Conservation (phyloP, 2,888 invertebrate genomes). For the Leucophora obtusa region DNA sequence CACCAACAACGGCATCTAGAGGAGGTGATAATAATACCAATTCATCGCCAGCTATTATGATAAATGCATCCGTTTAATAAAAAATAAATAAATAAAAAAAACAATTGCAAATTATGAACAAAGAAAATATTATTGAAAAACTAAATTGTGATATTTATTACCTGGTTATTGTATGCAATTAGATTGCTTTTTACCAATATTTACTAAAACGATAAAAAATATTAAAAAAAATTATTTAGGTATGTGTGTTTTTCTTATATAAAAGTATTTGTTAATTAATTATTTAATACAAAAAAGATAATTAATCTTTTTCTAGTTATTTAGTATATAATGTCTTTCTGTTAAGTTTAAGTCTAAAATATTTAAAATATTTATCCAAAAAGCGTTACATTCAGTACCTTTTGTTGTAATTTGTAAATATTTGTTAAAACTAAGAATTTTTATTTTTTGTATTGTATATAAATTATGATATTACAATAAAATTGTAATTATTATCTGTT, state of each 20-base stretch:
- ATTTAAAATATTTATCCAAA: slow-evolving; percentile 10
- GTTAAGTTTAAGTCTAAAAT: slow-evolving; percentile 1
- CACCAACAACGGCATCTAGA: slow-evolving; percentile 10
- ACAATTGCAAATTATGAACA: slow-evolving; percentile 18
- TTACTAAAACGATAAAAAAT: slow-evolving; percentile 1
- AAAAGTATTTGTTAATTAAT: slow-evolving; percentile 47
- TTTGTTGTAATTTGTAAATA: slow-evolving; percentile 35
- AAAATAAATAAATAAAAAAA: too few relatives aligned
- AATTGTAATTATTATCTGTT: slow-evolving; percentile 29
- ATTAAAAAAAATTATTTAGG: neutral
- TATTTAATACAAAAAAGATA: neutral
- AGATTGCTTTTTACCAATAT: slow-evolving; percentile 51
- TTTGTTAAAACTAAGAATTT: neutral
- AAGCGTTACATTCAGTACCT: slow-evolving; percentile 58
- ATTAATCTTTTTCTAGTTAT: slow-evolving; percentile 25
- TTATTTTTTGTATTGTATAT: neutral
- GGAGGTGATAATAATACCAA: neutral
- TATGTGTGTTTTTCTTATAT: neutral
- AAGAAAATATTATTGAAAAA: slow-evolving; percentile 23
- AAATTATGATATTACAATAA: neutral
- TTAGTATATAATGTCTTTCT: slow-evolving; percentile 26
- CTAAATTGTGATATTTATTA: slow-evolving; percentile 68
- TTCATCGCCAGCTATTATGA: slow-evolving; percentile 6
- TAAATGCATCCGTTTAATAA: slow-evolving; percentile 21
- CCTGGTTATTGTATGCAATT: slow-evolving; percentile 62